Base-by-base conservation (phyloP, 2,113 vertebrate species). In the Bagarius yarrelli region DNA sequence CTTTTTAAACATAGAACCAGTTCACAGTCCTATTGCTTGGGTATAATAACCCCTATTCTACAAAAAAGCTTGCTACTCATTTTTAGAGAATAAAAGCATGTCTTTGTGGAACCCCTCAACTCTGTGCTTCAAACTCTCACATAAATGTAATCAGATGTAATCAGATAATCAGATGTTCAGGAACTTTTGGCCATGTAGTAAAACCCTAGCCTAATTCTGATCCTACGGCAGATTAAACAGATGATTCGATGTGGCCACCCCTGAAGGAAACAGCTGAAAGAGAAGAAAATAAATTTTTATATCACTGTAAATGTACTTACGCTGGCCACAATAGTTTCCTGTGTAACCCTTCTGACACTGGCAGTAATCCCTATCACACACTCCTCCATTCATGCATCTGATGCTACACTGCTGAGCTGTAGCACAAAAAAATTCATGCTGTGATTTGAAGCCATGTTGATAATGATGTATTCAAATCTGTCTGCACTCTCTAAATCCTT, bases 321-420 rank as follows among this genome's bases (percentile, higher is more conserved):
- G 90, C 84, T 95, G 95, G 72, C 93, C 93, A 63, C 95, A 95
- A 77, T 92, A 92, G 23, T 88, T 81, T 79, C 95, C 95, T 0
- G 91, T 73, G 4, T 92, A 96, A 50, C 95, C 94, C 76, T 95
- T 94, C 85, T 90, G 94, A 85, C 95, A 96, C 77, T 91, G 93
- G 83, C 95, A 96, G 0, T 70, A 91, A 80, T 95, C 90, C 0
- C 90, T 91, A 0, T 66, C 40, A 34, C 94, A 96, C 0, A 85
- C 89, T n/a, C 95, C 94, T 0, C 94, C 93, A 0, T 96, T 96
- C 92, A 94, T 91, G 86, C 95, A 96, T 61, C 93, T 91, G 78
- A 92, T 78, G 0, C 85, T 93, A 88, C 95, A 96, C 73, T 93
- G 92, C 69, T 91, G 92, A n/a, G 87, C 94, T 95, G 85, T 69